Base-by-base conservation (phyloP, 2,113 vertebrate species). In the Empidonax alnorum region DNA sequence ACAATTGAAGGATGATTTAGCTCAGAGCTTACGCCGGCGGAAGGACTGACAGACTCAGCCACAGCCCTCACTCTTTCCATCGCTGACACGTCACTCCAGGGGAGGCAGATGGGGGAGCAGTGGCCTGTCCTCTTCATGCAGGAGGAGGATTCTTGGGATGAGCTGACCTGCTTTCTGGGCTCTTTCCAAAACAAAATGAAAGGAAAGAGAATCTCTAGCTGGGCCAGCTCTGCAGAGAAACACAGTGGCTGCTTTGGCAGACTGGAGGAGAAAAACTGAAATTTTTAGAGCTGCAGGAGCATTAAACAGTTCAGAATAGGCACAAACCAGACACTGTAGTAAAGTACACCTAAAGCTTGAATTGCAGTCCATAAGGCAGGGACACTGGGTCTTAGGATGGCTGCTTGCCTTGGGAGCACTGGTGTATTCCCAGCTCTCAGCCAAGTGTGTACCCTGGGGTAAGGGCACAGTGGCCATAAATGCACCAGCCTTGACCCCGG, bases 41-140 rank as follows among this genome's bases (percentile, higher is more conserved):
- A 93, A 97, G 94, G 95, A 74, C 94, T 80, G 89, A 56, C 19
- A 33, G 94, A 6, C 78, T 52, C 50, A 4, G 49, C 50, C 42
- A 1, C 83, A 3, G 9, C 82, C 75, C 71, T 69, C 67, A 7
- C 74, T 56, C 10, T 68, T 95, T 87, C 89, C 94, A 88, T 14
- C 33, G 0, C 68, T 25, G 84, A 19, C 25, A 19, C 12, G 20
- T 59, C 62, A 12, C 58, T 59, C 33, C 73, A 0, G 3, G 19
- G 50, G 47, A 69, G 20, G 10, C 47, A 1, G 55, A 73, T 63
- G 39, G 39, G 39, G 39, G 39, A 33, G n/a, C 33, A 3, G 49
- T 3, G 5, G 9, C 31, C 69, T 27, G 35, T 21, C 82, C 10
- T 4, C 52, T 41, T 8, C 1, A 1, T 12, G 61, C 16, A 1